A percentile compares a stretch with the other conserved stretches of the same genome.
Conservation (phyloP, 2,888 invertebrate species). For the Xestia sexstrigata region DNA sequence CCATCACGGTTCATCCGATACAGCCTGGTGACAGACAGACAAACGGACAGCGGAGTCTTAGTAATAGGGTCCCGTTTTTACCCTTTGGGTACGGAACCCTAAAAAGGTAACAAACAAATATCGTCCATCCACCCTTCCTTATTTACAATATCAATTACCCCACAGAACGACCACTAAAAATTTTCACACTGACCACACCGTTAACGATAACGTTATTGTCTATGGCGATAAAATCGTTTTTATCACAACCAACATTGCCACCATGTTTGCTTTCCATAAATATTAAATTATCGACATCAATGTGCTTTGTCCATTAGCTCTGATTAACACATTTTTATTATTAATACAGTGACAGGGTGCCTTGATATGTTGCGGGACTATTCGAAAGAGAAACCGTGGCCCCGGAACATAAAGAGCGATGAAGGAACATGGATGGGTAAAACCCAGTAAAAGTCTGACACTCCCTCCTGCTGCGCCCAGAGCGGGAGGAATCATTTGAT, state of each 20-base stretch:
- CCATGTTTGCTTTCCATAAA: slow-evolving; percentile 58
- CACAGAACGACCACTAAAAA: slow-evolving; percentile 19
- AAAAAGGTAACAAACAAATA: neutral
- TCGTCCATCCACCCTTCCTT: neutral
- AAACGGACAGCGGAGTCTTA: too few species aligned
- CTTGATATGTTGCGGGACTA: too few species aligned
- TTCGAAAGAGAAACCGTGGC: too few species aligned
- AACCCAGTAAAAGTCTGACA: too few species aligned
- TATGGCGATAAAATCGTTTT: slow-evolving; percentile 50
- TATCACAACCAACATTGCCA: slow-evolving; percentile 48
- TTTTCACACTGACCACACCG: slow-evolving; percentile 34
- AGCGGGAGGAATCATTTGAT: too few species aligned
- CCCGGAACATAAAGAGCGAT: too few species aligned
- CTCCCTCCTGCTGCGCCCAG: too few species aligned
- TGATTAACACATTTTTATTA: slow-evolving; percentile 33
- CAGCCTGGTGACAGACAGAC: too few species aligned
- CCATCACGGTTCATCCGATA: too few species aligned
- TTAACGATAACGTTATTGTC: slow-evolving; percentile 54
- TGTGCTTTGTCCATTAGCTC: slow-evolving; percentile 41
- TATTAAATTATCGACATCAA: slow-evolving; percentile 48
- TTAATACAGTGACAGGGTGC: neutral
- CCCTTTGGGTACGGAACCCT: too few species aligned
- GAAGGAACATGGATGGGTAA: too few species aligned
- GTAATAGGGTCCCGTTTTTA: too few species aligned
- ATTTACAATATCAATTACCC: slow-evolving; percentile 37